Base-by-base conservation (phyloP, 2,797 vertebrate species). In the Silurus aristotelis region DNA sequence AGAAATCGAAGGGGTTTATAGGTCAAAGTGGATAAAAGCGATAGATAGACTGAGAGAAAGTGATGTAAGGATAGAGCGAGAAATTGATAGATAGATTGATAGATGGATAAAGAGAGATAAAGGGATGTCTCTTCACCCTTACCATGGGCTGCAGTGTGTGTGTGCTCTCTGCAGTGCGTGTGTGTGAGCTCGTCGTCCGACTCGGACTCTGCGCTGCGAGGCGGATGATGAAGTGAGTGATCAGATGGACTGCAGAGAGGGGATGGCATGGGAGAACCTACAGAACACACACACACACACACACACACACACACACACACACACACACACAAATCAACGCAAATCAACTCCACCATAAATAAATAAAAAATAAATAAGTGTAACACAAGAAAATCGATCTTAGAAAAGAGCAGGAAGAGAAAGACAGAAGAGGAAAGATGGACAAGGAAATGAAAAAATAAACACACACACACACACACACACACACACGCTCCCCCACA, bases 221-320 rank as follows among this genome's bases (percentile, higher is more conserved):
- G 94, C 93, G 94, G 91, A 93, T 93, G 92, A 94, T 92, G 94
- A 93, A 94, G 94, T 91, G 89, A 90, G 88, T 91, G 90, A 83
- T 91, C 89, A 89, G 94, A 96, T 94, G 95, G 92, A 92, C 93
- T 95, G 95, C 95, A 95, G 93, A 92, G 95, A 91, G 94, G 94
- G 90, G 95, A 94, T 95, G 94, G 94, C 93, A 94, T 92, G 92
- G 93, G 93, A 96, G 93, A 92, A 95, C 95, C 90, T 92, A 92
- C 78, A 84, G 77, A 86, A 80, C 84, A 86, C 91, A 92, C 67
- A 89, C 91, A 94, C 92, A 83, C 89, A 87, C 87, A 43, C 38
- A 66, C 75, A 79, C 52, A 71, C 81, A 83, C 80, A 82, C 64
- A 71, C 80, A 55, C 64, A 71, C 80, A 68, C 78, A 79, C 83